phyloP scores from a whole-genome alignment of 2,797 vertebrate species.

The Discoglossus pictus region DNA sequence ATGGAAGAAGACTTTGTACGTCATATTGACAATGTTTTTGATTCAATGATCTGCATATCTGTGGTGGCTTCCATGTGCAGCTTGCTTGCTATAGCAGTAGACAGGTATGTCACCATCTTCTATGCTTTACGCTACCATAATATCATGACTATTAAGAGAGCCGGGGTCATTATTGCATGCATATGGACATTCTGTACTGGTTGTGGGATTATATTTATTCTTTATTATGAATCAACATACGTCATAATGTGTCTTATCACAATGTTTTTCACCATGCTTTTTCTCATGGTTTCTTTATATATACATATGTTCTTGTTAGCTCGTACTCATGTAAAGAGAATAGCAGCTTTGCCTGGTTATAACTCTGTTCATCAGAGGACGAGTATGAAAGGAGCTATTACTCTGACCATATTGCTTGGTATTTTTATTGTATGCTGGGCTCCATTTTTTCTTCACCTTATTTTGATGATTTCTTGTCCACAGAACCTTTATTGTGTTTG shows the following conservation, averaged over 20 bases:
- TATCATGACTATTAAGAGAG: constrained; percentile 73
- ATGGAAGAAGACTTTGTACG: constrained; percentile 74
- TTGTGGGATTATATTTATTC: constrained; percentile 74
- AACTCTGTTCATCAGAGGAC: constrained; percentile 66
- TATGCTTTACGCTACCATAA: constrained; percentile 75
- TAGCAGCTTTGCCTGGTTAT: constrained; percentile 67
- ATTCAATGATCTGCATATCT: constrained; percentile 79
- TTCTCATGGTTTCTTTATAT: constrained; percentile 75
- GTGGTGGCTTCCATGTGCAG: constrained; percentile 80
- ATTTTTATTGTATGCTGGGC: constrained; percentile 78
- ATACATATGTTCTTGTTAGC: constrained; percentile 78
- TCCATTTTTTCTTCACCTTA: constrained; percentile 78
- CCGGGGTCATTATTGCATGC: constrained; percentile 66
- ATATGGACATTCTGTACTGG: constrained; percentile 74
- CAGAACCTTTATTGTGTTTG: constrained; percentile 76
- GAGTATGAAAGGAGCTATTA: constrained; percentile 73
- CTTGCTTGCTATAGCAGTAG: constrained; percentile 74
- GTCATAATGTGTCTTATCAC: constrained; percentile 74
- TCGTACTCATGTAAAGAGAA: constrained; percentile 69
- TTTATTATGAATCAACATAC: constrained; percentile 73
- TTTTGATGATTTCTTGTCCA: constrained; percentile 76
- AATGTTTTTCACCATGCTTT: constrained; percentile 77
- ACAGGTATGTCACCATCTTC: constrained; percentile 75
- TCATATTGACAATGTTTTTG: constrained; percentile 75
- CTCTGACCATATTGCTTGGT: constrained; percentile 73